These are phyloP conservation scores for Cynopterus brachyotis DNA, from an alignment of 2,113 vertebrate genomes.

Conservation along the genomic window DNA sequence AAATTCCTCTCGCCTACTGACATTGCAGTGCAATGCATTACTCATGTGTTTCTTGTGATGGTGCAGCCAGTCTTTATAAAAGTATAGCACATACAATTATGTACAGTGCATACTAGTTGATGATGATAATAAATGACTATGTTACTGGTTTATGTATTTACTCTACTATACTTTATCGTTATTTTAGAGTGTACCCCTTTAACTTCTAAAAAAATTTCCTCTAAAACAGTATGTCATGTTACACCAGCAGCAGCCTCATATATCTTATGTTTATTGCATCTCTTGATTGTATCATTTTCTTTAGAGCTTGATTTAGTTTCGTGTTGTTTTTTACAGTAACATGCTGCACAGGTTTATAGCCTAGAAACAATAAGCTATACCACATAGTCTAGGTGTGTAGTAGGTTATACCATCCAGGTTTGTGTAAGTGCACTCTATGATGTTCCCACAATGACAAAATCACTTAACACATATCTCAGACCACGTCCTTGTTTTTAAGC, in stretches of 20 bases:
- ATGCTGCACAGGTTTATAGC: not conserved
- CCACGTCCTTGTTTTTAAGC: not conserved
- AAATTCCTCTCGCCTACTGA: not conserved
- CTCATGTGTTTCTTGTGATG: not conserved
- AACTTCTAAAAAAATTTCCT: not conserved
- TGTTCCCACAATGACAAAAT: not conserved
- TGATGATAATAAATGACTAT: not conserved
- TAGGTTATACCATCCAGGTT: not conserved
- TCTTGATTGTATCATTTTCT: not conserved
- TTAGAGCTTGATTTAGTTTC: not conserved
- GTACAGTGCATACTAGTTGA: not conserved
- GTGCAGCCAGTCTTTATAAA: not conserved
- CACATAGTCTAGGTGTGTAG: not conserved
- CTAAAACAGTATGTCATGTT: too few relatives aligned
- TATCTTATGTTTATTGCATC: not conserved
- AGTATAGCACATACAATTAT: not conserved
- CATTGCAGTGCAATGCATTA: not conserved
- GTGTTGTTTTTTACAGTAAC: not conserved
- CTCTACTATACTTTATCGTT: not conserved
- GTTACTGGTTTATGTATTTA: not conserved
- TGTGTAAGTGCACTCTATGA: not conserved
- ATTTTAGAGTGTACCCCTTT: not conserved
- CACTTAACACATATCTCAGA: not conserved
- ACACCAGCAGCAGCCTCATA: not conserved
- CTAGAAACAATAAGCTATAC: not conserved